phyloP scores from a whole-genome alignment of 1,140 invertebrate genomes.

The Grapholita molesta region DNA sequence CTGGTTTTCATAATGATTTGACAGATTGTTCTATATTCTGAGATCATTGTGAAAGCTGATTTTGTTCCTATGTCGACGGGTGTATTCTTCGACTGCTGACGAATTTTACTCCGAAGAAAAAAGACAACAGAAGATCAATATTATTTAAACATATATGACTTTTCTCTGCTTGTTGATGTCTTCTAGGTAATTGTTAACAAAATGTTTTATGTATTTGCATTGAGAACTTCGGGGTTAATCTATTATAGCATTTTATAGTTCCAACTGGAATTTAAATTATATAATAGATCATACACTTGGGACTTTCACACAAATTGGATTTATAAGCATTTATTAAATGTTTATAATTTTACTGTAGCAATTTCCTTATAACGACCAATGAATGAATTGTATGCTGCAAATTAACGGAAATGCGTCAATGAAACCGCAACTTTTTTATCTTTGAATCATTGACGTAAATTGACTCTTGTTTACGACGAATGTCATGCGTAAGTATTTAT shows the following conservation, averaged over 20 bases:
- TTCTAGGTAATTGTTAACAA: too few species aligned
- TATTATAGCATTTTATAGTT: too few species aligned
- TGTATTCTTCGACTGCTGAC: neutral
- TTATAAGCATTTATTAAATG: too few species aligned
- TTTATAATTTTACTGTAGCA: too few species aligned
- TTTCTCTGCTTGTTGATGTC: neutral
- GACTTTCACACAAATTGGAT: too few species aligned
- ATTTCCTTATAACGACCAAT: neutral
- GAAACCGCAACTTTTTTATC: neutral
- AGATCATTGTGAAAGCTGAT: slow-evolving; percentile 97
- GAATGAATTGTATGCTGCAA: neutral
- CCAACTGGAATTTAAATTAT: too few species aligned
- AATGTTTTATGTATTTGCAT: too few species aligned
- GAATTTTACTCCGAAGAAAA: neutral
- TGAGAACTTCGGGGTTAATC: too few species aligned
- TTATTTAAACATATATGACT: neutral
- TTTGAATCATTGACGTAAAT: neutral
- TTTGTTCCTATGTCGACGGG: slow-evolving; percentile 82
- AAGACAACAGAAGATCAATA: slow-evolving; percentile 11
- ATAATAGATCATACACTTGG: too few species aligned
- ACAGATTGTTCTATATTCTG: slow-evolving; percentile 90
- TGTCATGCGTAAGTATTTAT: neutral
- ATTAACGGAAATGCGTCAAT: neutral
- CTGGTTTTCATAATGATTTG: slow-evolving; percentile 96
- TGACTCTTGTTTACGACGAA: neutral